Evolutionary conservation across 2,888 invertebrate genomes (phyloP), one percentile per base, ranked within the genome.

Genomic region (Lasioglossum oenotherae): DNA sequence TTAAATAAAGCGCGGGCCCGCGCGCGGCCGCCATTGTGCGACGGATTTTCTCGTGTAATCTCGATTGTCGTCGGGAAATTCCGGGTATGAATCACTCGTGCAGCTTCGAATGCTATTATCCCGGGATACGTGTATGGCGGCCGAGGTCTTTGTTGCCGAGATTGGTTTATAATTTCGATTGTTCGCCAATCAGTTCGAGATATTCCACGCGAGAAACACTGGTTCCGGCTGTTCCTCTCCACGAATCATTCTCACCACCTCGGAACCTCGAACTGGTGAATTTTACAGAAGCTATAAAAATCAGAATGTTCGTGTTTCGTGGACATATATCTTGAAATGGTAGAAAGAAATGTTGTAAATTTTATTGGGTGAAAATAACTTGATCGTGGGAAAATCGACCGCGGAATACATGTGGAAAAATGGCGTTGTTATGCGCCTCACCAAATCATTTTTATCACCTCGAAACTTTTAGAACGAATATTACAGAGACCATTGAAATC

Each of bases 31-130:
- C 67, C 67, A 71, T 71, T 71, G 71, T 53, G 53, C 74, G 57
- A 74, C 57, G 74, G 71, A 71, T 71, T 41, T 71, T 71, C 71
- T 71, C 71, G 71, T 41, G 71, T 71, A 71, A 71, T 41, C 38
- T 41, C 71, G 71, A 71, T 71, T 71, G 38, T 41, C n/a, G 71
- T 71, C 38, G 41, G 38, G 41, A 38, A 71, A 41, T 41, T 71
- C 38, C 71, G 71, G 71, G 71, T 71, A 71, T 71, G n/a, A 71
- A 71, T 71, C 71, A 71, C 71, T 71, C 35, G 38, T 38, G 12
- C 38, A 71, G 71, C 38, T 71, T 71, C 71, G 41, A 71, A 67
- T n/a, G 71, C 71, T 41, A 71, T 71, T 71, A 71, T 71, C 5
- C 71, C 38, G 23, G 23, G 38, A 41, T 71, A 41, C 38, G 35